These are phyloP conservation scores for Prolemur simus DNA, from an alignment of 2,113 vertebrate genomes.

Conservation along the genomic window DNA sequence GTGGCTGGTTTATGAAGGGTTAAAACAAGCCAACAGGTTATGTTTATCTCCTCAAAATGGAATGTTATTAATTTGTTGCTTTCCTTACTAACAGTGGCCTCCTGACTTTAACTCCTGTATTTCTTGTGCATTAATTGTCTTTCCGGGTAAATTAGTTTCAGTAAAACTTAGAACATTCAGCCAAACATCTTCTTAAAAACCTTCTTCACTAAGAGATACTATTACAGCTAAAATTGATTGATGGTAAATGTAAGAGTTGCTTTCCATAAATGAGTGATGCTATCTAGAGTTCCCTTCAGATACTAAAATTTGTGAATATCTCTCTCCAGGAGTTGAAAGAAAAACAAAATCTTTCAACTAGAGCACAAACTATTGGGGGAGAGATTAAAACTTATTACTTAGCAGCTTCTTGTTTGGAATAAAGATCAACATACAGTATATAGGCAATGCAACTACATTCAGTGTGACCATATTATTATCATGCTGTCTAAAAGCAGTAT, in stretches of 20 bases:
- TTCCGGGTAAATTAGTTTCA: not conserved
- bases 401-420: not conserved
- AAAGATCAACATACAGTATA: not conserved
- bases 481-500: not conserved
- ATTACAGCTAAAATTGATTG: not conserved
- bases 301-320: not conserved
- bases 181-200: not conserved
- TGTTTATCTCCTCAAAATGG: constrained; percentile 81
- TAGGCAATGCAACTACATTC: not conserved
- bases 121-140: constrained; percentile 69
- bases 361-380: not conserved
- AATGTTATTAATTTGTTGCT: constrained; percentile 73
- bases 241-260: not conserved
- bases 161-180: not conserved
- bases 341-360: not conserved
- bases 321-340: not conserved
- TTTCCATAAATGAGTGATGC: not conserved
- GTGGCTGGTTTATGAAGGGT: constrained; percentile 99
- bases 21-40: constrained; percentile 99
- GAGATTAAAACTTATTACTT: not conserved
- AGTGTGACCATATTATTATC: not conserved
- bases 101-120: constrained; percentile 74
- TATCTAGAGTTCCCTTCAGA: not conserved
- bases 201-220: not conserved
- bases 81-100: constrained; percentile 80